phyloP scores from a whole-genome alignment of 2,113 vertebrate species.

The Cephalopholis sonnerati region DNA sequence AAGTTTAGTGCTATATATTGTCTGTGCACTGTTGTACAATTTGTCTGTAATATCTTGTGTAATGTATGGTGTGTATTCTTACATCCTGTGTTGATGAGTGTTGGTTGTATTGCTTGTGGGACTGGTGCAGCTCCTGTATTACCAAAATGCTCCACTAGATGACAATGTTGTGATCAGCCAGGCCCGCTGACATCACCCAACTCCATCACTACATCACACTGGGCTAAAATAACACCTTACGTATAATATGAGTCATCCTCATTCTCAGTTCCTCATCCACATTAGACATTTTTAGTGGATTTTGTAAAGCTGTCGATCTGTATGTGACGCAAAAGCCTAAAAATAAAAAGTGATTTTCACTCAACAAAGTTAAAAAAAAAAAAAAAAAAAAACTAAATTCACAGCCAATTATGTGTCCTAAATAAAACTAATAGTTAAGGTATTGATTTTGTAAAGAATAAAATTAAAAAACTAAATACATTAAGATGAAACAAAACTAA shows the following conservation, averaged over 20 bases:
- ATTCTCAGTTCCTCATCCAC: no score
- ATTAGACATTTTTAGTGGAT: no score
- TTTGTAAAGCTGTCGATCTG: no score
- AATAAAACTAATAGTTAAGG: no score
- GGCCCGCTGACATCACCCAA: background rate
- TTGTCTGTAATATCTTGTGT: background rate
- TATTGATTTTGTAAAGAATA: no score
- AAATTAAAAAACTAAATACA: no score
- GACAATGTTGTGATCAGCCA: background rate
- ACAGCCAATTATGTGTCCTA: no score
- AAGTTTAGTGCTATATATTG: background rate
- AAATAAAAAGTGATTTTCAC: no score
- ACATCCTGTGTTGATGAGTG: background rate
- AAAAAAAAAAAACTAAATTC: no score
- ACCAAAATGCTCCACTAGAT: constrained; percentile 18
- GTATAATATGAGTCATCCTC: background rate
- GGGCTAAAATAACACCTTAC: background rate
- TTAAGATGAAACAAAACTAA: no score
- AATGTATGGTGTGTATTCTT: background rate
- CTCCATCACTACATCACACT: background rate
- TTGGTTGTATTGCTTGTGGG: background rate
- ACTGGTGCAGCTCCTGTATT: background rate
- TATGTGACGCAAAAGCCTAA: no score
- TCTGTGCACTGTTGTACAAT: background rate
- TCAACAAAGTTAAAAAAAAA: no score